Percentiles rank a stretch among this genome's conserved stretches.
Conservation (phyloP, 2,888 invertebrate species). For the Thecophora atra region DNA sequence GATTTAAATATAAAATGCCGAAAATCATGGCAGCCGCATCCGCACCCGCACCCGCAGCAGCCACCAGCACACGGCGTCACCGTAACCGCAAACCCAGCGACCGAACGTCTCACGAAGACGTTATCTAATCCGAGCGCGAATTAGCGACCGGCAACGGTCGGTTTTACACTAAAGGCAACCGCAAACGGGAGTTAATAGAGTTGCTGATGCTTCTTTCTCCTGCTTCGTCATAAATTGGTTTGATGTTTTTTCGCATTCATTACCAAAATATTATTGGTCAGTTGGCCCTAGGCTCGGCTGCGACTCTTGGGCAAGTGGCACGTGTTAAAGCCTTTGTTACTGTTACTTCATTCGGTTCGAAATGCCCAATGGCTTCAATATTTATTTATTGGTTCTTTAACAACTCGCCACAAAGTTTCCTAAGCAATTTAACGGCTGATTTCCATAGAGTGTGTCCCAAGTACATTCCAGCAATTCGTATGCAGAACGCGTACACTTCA, state of each 20-base stretch:
- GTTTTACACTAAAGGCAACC: no score
- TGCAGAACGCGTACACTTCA: not conserved
- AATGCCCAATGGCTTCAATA: not conserved
- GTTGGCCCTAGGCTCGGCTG: not conserved
- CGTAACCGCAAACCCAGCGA: no score
- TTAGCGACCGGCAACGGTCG: no score
- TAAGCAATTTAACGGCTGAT: not conserved
- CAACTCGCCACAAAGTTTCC: not conserved
- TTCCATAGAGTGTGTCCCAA: conserved; percentile 1
- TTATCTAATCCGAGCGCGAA: no score
- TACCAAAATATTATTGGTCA: not conserved
- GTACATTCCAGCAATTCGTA: conserved; percentile 22
- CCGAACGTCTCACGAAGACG: no score
- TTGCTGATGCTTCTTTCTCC: conserved; percentile 9
- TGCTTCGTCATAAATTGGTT: not conserved
- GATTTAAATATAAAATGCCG: conserved; percentile 17
- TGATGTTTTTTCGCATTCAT: not conserved
- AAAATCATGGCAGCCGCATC: conserved; percentile 35
- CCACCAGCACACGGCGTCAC: no score
- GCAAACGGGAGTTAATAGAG: no score
- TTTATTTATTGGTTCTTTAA: not conserved
- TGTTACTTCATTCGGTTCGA: conserved; percentile 2
- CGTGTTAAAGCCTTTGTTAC: not conserved
- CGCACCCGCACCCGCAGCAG: conserved; percentile 33
- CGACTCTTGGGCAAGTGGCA: conserved; percentile 27